Percentiles rank a stretch among this genome's conserved stretches.
Conservation (phyloP, 2,113 vertebrate species). For the Gallinago jamesoni region DNA sequence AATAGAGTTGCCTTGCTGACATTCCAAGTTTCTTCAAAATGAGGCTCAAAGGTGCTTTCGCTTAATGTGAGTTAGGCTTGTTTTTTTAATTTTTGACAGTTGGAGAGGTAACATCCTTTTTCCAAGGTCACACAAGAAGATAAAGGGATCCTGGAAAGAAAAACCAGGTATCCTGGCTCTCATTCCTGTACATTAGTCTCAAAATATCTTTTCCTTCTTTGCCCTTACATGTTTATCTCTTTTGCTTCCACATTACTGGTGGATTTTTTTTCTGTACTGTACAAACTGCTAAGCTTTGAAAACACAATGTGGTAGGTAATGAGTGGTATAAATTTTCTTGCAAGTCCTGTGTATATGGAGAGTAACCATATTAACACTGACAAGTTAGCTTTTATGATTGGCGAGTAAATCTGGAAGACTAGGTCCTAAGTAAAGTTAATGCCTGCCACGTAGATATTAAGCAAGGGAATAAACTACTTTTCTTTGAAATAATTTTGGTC, state of each 20-base stretch:
- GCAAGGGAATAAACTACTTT: neutral
- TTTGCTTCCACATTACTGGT: neutral
- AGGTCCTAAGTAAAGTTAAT: neutral
- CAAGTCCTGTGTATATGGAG: neutral
- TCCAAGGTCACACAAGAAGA: neutral
- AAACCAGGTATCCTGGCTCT: neutral
- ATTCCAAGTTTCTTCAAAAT: neutral
- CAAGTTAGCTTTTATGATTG: conserved; percentile 4
- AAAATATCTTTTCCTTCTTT: neutral
- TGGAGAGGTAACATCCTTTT: neutral
- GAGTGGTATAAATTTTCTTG: neutral
- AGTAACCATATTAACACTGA: neutral
- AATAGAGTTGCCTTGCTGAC: neutral
- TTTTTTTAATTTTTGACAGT: neutral
- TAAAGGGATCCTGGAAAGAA: neutral
- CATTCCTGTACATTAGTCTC: neutral
- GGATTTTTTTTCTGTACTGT: neutral
- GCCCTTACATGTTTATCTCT: neutral
- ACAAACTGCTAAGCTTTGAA: neutral
- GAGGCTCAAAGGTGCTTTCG: neutral
- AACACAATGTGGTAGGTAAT: neutral
- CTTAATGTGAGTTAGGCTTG: neutral
- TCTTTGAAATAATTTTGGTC: neutral
- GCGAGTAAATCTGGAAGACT: conserved; percentile 2
- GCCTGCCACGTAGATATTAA: neutral